Percentiles rank a stretch among this genome's conserved stretches.
Evolutionary conservation across 2,797 vertebrate species (phyloP).

Genomic region (Xenops minutus): DNA sequence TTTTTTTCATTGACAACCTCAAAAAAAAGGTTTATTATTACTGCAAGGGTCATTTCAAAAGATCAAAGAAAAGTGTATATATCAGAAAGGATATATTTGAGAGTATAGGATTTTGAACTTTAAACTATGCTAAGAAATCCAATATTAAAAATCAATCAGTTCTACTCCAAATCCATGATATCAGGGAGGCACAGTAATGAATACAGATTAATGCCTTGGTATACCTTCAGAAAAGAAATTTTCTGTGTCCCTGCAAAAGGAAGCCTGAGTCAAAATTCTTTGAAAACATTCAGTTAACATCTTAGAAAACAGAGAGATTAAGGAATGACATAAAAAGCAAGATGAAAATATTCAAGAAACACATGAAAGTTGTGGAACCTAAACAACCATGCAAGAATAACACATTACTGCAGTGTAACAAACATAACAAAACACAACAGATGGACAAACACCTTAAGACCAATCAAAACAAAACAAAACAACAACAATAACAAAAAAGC

Average conservation of each 20-base stretch:
- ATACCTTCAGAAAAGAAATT: background rate
- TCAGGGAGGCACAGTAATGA: background rate
- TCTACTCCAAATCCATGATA: background rate
- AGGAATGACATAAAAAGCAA: background rate
- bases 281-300: background rate
- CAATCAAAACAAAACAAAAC: background rate
- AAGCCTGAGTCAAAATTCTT: background rate
- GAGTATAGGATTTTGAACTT: background rate
- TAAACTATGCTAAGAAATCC: slow-evolving; percentile 3
- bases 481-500: background rate
- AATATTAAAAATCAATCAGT: background rate
- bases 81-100: background rate
- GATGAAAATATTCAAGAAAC: background rate
- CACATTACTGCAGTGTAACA: background rate
- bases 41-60: background rate
- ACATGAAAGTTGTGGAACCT: background rate
- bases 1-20: background rate
- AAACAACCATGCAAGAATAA: background rate
- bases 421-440: background rate
- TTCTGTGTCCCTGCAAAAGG: background rate
- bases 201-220: background rate
- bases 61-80: background rate
- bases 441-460: background rate
- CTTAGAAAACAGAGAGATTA: background rate
- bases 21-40: background rate